Conservation (phyloP, 2,113 vertebrate genomes). For the Electrona antarctica region DNA sequence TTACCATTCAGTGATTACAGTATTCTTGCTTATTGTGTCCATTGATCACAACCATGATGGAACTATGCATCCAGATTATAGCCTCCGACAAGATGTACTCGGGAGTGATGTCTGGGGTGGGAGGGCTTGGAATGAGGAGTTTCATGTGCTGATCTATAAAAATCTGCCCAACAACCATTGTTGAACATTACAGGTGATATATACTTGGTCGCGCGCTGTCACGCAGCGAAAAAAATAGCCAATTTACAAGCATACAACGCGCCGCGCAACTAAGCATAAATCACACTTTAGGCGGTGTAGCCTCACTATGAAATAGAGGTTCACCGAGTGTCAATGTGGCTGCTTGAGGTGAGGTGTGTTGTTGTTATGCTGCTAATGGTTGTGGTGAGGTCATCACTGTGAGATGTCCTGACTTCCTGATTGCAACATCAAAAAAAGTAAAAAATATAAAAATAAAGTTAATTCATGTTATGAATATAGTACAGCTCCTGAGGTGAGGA, state of each 20-base stretch:
- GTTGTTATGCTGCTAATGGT: constrained; percentile 15
- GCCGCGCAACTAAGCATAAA: too few relatives aligned
- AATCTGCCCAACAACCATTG: constrained; percentile 51
- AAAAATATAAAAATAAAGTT: constrained; percentile 77
- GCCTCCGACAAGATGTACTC: too few relatives aligned
- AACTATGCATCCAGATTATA: neutral
- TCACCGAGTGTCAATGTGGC: too few relatives aligned
- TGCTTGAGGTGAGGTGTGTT: constrained; percentile 30
- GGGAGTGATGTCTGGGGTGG: constrained; percentile 7
- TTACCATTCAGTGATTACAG: neutral
- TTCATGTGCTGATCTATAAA: constrained; percentile 65
- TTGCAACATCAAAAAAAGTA: constrained; percentile 65
- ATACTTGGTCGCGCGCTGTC: neutral
- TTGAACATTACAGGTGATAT: neutral
- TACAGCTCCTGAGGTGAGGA: constrained; percentile 81
- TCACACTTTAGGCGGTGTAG: too few relatives aligned
- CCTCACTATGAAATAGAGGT: too few relatives aligned
- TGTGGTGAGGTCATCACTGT: constrained; percentile 35
- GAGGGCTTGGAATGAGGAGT: constrained; percentile 42
- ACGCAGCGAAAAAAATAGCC: constrained; percentile 14
- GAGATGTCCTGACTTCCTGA: constrained; percentile 58
- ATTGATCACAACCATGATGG: neutral
- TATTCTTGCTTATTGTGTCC: too few relatives aligned
- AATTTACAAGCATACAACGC: too few relatives aligned
- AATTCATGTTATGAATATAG: constrained; percentile 74